Evolutionary conservation across 2,797 vertebrate species (phyloP).

Genomic region (Sebastes cheni): DNA sequence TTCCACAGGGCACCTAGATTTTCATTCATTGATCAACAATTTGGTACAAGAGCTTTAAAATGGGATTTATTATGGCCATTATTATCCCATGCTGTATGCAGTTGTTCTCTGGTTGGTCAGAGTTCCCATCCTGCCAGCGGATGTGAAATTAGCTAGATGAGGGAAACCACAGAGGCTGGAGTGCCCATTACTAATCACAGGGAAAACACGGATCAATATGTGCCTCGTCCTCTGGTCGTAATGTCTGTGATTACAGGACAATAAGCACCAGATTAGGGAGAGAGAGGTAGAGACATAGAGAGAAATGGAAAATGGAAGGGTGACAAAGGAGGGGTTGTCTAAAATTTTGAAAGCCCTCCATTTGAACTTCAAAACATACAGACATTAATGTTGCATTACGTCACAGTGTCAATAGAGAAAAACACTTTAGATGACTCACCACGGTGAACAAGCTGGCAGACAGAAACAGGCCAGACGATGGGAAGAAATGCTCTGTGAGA

Average conservation of each 20-base stretch:
- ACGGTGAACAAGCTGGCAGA: constrained; percentile 6
- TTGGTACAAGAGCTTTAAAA: background rate
- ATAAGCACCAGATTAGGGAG: constrained; percentile 36
- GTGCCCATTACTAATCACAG: constrained; percentile 66
- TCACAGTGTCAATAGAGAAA: constrained; percentile 31
- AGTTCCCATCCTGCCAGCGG: constrained; percentile 35
- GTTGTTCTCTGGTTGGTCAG: background rate
- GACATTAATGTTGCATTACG: constrained; percentile 46
- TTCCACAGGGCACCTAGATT: background rate
- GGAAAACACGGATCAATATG: constrained; percentile 63
- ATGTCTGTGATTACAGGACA: constrained; percentile 64
- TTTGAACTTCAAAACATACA: constrained; percentile 41
- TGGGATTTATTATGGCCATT: background rate
- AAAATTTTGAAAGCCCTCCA: constrained; percentile 17
- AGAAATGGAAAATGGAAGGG: constrained; percentile 5
- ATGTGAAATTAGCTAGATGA: constrained; percentile 58
- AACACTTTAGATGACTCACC: constrained; percentile 39
- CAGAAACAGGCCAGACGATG: constrained; percentile 37
- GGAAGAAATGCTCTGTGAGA: background rate
- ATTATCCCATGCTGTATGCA: background rate
- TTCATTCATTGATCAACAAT: background rate
- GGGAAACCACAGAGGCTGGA: constrained; percentile 54
- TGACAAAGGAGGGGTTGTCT: constrained; percentile 15
- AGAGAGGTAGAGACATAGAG: background rate
- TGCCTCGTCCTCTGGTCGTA: constrained; percentile 38